Evolutionary conservation across 2,797 vertebrate species (phyloP), one percentile per base, ranked within the genome.

Genomic region (Furcifer pardalis): DNA sequence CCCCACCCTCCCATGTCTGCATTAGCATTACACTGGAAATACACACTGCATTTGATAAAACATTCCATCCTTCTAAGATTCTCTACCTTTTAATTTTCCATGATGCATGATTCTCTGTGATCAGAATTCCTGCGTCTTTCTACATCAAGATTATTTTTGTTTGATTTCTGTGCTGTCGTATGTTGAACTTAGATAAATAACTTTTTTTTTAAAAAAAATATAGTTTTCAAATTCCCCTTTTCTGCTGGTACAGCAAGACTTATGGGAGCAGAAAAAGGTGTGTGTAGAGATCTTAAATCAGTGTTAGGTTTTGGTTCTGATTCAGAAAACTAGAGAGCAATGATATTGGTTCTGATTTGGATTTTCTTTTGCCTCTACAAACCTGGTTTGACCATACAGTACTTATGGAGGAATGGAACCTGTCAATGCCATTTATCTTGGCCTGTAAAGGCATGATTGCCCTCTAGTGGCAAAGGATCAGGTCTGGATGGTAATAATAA

Each of bases 361-460:
- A 69, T 19, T 4, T 32, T 17, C 44, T 46, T 19, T 10, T 27
- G 5, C 19, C n/a, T 49, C 35, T n/a, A 4, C 52, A 46, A 30
- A 42, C 44, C 21, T 17, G n/a, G 21, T 44, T 1, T 65, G 13
- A 15, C 23, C 10, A 13, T 60, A 69, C 15, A 62, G 37, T n/a
- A n/a, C n/a, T n/a, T n/a, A 42, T 46, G 44, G 59, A 42, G 8
- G 15, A 49, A 9, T 25, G 15, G 17, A 15, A 40, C 13, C 37
- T 44, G 44, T 37, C 25, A 2, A 7, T 60, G 56, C 44, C 66
- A 0, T 35, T 25, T 15, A 6, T 62, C 65, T 66, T 30, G 13
- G 35, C 69, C 79, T 40, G 10, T 42, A 71, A 84, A 49, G 56
- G 49, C 65, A 82, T 19, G 52, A 86, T 40, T 77, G 84, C 84